Percentiles rank a stretch among this genome's conserved stretches.
Conservation (phyloP, 2,888 invertebrate species). For the Drosophila koepferae region DNA sequence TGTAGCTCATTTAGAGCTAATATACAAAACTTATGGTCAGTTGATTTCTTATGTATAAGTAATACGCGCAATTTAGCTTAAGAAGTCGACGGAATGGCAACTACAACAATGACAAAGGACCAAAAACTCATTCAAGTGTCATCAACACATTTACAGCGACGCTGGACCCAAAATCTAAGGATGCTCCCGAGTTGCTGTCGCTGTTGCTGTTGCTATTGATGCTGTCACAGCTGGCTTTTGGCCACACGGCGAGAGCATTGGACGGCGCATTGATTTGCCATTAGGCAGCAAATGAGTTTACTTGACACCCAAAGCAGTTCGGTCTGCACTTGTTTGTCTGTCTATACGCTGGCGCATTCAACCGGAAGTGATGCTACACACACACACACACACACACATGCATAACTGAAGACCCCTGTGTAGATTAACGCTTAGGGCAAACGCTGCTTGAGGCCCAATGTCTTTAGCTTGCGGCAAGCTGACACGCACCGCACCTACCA, state of each 20-base stretch:
- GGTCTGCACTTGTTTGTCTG: constrained; percentile 27
- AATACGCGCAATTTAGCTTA: constrained; percentile 77
- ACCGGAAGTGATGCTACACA: constrained; percentile 66
- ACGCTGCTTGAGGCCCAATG: constrained; percentile 31
- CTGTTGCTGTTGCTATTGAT: background rate
- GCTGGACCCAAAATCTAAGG: constrained; percentile 11
- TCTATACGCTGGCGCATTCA: constrained; percentile 59
- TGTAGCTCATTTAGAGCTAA: constrained; percentile 62
- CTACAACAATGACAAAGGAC: constrained; percentile 44
- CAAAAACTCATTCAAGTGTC: constrained; percentile 76
- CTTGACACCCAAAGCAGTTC: constrained; percentile 19
- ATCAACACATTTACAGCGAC: constrained; percentile 62
- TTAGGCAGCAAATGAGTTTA: constrained; percentile 71
- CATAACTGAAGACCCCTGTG: background rate
- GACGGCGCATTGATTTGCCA: constrained; percentile 71
- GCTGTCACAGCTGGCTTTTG: constrained; percentile 39
- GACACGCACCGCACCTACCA: constrained; percentile 17
- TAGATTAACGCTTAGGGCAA: constrained; percentile 15
- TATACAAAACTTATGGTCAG: constrained; percentile 80
- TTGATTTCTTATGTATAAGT: constrained; percentile 76
- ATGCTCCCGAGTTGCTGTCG: too few species aligned
- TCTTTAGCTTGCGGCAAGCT: constrained; percentile 53
- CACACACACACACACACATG: constrained; percentile 19
- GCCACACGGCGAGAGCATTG: constrained; percentile 19
- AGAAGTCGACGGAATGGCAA: constrained; percentile 31